These are phyloP conservation scores for Diloba caeruleocephala DNA, from an alignment of 2,888 invertebrate species.

Conservation along the genomic window DNA sequence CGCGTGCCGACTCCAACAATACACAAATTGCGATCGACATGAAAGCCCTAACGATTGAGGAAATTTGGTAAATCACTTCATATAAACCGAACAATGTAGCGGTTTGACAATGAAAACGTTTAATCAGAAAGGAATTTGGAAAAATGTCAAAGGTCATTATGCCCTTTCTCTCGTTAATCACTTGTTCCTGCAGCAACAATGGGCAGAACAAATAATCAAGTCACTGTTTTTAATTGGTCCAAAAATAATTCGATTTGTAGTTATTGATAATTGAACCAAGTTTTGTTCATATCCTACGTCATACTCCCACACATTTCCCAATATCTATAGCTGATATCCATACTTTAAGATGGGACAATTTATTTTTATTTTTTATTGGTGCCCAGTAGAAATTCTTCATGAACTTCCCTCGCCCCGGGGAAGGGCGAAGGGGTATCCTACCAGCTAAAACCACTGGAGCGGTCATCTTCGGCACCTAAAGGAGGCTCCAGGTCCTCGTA, in stretches of 20 bases:
- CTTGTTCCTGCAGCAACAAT: slow-evolving; percentile 28
- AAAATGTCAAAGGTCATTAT: slow-evolving; percentile 45
- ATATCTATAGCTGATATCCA: too few species aligned
- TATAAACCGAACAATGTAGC: slow-evolving; percentile 63
- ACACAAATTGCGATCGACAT: slow-evolving; percentile 71
- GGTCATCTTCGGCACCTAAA: too few species aligned
- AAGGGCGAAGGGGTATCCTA: too few species aligned
- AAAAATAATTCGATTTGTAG: slow-evolving; percentile 6
- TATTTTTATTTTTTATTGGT: too few species aligned
- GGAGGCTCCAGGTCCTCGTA: too few species aligned
- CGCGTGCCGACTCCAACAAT: slow-evolving; percentile 63
- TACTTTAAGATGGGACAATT: too few species aligned
- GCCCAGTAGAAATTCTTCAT: too few species aligned
- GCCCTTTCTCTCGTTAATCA: slow-evolving; percentile 27
- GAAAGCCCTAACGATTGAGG: slow-evolving; percentile 70
- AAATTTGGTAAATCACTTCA: slow-evolving; percentile 73
- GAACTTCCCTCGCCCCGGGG: too few species aligned
- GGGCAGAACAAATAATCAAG: slow-evolving; percentile 22
- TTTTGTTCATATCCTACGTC: neutral
- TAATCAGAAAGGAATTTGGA: slow-evolving; percentile 56
- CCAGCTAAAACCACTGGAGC: too few species aligned
- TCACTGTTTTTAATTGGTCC: slow-evolving; percentile 24
- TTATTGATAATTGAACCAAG: neutral
- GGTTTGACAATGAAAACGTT: slow-evolving; percentile 55
- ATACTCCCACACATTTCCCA: too few species aligned